Base-by-base conservation (phyloP, 1,140 invertebrate species). In the Coenobita brevimanus region DNA sequence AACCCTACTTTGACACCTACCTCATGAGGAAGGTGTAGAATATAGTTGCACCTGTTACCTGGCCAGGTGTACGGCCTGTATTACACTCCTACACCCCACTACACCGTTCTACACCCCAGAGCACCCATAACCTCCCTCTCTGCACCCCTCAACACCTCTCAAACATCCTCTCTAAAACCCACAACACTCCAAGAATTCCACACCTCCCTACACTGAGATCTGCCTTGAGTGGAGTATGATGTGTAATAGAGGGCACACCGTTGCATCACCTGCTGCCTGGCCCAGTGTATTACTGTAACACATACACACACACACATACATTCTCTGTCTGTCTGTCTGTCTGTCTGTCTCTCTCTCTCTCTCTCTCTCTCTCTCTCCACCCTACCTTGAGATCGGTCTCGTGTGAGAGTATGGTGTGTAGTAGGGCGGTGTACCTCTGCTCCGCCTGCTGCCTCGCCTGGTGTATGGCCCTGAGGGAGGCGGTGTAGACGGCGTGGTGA, bases 331-430 rank as follows among this genome's bases (percentile, higher is more conserved):
- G 8, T 54, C 50, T 54, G 50, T 54, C 50, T 54, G 8, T 10
- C 50, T 21, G 21, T 21, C 50, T 21, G 8, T 21, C 21, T 54
- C 50, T 21, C 21, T 21, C 21, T 54, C 50, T 10, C 50, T 54
- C 50, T 54, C 50, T 10, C 50, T 54, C 21, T 54, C 50, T 54
- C 50, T 79, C 0, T 8, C 6, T 0, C 4, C 2, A 33, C 21
- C 46, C 38, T 81, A 86, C 83, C 73, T 67, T 36, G 27, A 86
- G 50, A 41, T 85, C 82, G 17, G 73, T 27, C 30, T 86, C 83
- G 30, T 86, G 83, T 6, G 38, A 46, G 41, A 86, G 83, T 3
- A 86, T 86, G 75, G 30, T 38, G 38, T 36, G 21, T 0, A 86
- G 57, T n/a, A 86, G 83, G 15, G 50, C 30, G 21, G 73, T 30